Percentiles rank a stretch among this genome's conserved stretches.
phyloP scores from a whole-genome alignment of 2,113 vertebrate species.

The Sprattus sprattus region DNA sequence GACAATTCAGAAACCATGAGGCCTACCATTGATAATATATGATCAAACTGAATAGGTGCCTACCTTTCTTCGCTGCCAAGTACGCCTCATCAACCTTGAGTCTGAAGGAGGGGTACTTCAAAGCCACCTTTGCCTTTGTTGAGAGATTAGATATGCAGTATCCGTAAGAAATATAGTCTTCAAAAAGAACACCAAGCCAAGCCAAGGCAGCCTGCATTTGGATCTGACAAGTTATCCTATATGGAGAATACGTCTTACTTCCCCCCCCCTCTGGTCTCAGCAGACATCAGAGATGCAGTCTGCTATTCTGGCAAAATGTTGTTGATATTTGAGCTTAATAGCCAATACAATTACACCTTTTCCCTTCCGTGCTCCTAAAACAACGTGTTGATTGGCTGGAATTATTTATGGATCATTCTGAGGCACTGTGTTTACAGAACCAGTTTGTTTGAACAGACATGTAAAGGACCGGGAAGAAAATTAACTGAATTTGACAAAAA shows the following conservation, averaged over 20 bases:
- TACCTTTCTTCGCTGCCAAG: slow-evolving; percentile 78
- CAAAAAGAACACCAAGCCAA: background rate
- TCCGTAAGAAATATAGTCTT: background rate
- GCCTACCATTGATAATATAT: background rate
- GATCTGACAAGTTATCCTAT: background rate
- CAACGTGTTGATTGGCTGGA: background rate
- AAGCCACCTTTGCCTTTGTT: slow-evolving; percentile 84
- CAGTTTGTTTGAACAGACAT: no score
- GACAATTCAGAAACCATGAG: background rate
- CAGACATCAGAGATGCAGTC: slow-evolving; percentile 1
- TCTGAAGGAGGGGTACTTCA: slow-evolving; percentile 88
- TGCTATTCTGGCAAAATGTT: background rate
- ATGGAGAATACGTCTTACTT: background rate
- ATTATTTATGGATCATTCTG: background rate
- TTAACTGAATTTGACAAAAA: no score
- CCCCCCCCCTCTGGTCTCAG: background rate
- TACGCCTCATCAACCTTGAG: slow-evolving; percentile 85
- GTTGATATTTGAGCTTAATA: background rate
- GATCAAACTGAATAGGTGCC: slow-evolving; percentile 43
- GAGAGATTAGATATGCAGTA: slow-evolving; percentile 34
- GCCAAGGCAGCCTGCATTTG: background rate
- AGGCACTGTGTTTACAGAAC: background rate
- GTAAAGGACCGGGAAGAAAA: no score
- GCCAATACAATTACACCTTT: background rate
- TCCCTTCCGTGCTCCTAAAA: background rate